phyloP scores from a whole-genome alignment of 2,113 vertebrate genomes.

The Tiliqua scincoides region DNA sequence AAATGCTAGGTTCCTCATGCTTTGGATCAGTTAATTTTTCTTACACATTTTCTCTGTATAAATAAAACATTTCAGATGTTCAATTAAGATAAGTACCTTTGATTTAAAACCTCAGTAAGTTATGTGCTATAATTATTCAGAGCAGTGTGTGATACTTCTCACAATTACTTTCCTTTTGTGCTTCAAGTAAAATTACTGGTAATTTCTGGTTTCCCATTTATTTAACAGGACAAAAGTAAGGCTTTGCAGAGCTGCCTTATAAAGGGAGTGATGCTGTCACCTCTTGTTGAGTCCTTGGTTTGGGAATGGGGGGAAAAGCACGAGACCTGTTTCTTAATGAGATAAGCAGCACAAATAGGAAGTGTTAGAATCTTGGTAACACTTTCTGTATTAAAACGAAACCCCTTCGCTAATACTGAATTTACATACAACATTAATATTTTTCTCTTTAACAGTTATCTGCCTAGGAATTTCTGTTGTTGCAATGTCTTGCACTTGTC shows the following conservation, averaged over 20 bases:
- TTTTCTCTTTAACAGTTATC: neutral
- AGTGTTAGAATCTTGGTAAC: conserved; percentile 46
- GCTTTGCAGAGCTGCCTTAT: conserved; percentile 50
- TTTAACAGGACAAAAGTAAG: conserved; percentile 76
- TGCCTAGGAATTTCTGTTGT: neutral
- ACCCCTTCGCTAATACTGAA: conserved; percentile 23
- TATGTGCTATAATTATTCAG: conserved; percentile 79
- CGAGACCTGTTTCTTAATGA: conserved; percentile 44
- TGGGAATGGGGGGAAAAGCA: conserved; percentile 28
- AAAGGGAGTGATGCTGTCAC: conserved; percentile 63
- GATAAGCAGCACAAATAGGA: conserved; percentile 55
- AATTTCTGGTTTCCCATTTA: conserved; percentile 83
- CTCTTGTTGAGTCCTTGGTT: conserved; percentile 47
- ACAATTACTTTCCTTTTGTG: conserved; percentile 79
- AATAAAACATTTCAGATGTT: conserved; percentile 85
- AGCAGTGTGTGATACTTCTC: conserved; percentile 71
- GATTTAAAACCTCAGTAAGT: conserved; percentile 82
- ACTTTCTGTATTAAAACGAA: conserved; percentile 45
- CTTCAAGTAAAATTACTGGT: conserved; percentile 77
- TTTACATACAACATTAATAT: conserved; percentile 44
- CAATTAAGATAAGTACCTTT: conserved; percentile 86
- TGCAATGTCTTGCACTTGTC: neutral
- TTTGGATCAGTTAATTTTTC: conserved; percentile 59
- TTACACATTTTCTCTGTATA: conserved; percentile 78
- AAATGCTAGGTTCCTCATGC: conserved; percentile 5